Evolutionary conservation across 2,888 invertebrate species (phyloP).

Genomic region (Oxyteleia sp.): DNA sequence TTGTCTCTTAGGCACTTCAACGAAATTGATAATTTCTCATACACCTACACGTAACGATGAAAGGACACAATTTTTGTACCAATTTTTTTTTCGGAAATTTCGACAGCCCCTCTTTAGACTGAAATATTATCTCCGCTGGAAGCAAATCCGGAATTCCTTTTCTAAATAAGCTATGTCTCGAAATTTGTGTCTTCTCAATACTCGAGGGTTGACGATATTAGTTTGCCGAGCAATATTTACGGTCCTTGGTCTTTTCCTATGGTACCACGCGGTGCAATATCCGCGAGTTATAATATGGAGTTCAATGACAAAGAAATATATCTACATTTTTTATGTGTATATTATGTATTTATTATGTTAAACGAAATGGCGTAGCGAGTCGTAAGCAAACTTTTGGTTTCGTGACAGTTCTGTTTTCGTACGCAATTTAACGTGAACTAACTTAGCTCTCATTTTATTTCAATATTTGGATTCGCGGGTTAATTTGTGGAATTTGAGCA

Average conservation of each 20-base stretch:
- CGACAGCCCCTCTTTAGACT: conserved; percentile 4
- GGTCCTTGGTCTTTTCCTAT: conserved; percentile 51
- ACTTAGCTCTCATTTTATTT: conserved; percentile 23
- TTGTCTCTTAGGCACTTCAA: no score
- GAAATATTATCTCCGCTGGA: conserved; percentile 50
- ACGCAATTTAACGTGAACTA: conserved; percentile 26
- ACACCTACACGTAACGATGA: no score
- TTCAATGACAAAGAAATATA: conserved; percentile 70
- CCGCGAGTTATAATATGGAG: conserved; percentile 62
- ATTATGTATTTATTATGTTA: conserved; percentile 59
- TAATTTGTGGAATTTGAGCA: conserved; percentile 32
- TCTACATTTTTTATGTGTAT: conserved; percentile 47
- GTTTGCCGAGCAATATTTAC: conserved; percentile 73
- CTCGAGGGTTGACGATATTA: conserved; percentile 72
- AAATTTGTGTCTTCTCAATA: conserved; percentile 73
- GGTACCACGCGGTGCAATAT: conserved; percentile 72
- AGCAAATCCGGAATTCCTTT: conserved; percentile 62
- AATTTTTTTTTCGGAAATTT: conserved; percentile 16
- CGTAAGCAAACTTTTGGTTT: conserved; percentile 25
- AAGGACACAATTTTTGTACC: background rate
- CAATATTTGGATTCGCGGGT: conserved; percentile 28
- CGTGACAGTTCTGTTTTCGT: conserved; percentile 34
- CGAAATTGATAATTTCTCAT: no score
- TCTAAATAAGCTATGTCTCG: conserved; percentile 64
- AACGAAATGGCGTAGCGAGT: conserved; percentile 26